Percentiles rank a stretch among this genome's conserved stretches.
These are phyloP conservation scores for Melierax canorus DNA, from an alignment of 2,113 vertebrate genomes.

Conservation along the genomic window DNA sequence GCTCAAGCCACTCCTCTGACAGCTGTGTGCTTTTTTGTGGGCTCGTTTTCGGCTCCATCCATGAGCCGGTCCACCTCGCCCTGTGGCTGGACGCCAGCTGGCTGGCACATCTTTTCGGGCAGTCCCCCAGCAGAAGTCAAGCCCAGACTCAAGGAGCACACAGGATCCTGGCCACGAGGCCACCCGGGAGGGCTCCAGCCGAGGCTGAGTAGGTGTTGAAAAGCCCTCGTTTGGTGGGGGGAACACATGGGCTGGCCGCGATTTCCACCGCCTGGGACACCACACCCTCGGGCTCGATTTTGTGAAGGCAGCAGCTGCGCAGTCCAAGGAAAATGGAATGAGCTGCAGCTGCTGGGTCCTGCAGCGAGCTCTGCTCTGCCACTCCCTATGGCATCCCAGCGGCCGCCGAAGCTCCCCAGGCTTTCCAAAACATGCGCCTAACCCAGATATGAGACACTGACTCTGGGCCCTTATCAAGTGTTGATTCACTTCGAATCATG, in stretches of 20 bases:
- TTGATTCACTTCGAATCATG: not conserved
- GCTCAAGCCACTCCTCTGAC: not conserved
- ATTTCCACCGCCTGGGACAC: not conserved
- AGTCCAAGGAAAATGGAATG: not conserved
- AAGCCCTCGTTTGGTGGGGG: not conserved
- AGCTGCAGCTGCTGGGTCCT: conserved; percentile 15
- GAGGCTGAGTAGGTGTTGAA: conserved; percentile 48
- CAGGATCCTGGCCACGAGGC: accelerated
- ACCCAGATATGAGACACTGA: not conserved
- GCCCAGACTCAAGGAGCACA: not conserved
- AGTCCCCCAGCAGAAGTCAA: accelerated
- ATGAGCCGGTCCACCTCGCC: not conserved
- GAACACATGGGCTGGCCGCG: accelerated
- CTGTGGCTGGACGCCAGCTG: not conserved
- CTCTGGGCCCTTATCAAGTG: not conserved
- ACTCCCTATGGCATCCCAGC: conserved; percentile 37
- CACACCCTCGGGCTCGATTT: not conserved
- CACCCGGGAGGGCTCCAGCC: not conserved
- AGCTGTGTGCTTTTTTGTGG: not conserved
- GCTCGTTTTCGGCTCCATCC: not conserved
- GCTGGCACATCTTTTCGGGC: not conserved
- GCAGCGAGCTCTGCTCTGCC: not conserved
- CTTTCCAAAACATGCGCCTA: not conserved
- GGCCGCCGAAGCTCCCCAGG: not conserved
- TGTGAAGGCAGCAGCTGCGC: not conserved